These are phyloP conservation scores for Enteromius unitaeniatus DNA, from an alignment of 2,797 vertebrate species.

Conservation along the genomic window DNA sequence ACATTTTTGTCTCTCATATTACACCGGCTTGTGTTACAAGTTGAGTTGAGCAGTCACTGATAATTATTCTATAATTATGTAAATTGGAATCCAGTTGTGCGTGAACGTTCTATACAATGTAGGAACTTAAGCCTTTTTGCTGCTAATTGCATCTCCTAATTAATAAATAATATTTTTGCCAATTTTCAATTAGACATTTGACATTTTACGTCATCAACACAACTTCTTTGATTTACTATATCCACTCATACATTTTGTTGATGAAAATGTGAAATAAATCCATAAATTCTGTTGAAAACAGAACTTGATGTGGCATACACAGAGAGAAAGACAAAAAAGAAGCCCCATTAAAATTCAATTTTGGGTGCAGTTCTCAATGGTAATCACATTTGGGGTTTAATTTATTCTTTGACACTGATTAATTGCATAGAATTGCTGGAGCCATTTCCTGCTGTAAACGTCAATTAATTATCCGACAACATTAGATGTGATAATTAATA, in stretches of 20 bases:
- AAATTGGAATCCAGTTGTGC: slow-evolving; percentile 33
- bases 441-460: slow-evolving; percentile 75
- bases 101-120: slow-evolving; percentile 17
- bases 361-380: slow-evolving; percentile 62
- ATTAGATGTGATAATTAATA: slow-evolving; percentile 80
- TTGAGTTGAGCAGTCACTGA: slow-evolving; percentile 44
- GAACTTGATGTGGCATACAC: slow-evolving; percentile 52
- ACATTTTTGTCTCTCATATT: slow-evolving; percentile 54
- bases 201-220: neutral
- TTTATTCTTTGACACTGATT: slow-evolving; percentile 76
- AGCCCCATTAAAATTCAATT: slow-evolving; percentile 70
- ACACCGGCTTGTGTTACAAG: slow-evolving; percentile 52
- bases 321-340: slow-evolving; percentile 39
- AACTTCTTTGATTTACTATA: slow-evolving; percentile 28
- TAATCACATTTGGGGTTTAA: slow-evolving; percentile 72
- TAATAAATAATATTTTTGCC: slow-evolving; percentile 8
- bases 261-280: slow-evolving; percentile 43
- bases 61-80: slow-evolving; percentile 58
- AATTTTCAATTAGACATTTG: slow-evolving; percentile 1
- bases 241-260: slow-evolving; percentile 33
- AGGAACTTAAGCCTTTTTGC: slow-evolving; percentile 36
- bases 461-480: slow-evolving; percentile 80
- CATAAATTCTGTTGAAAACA: slow-evolving; percentile 15
- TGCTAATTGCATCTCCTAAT: slow-evolving; percentile 33
- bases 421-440: slow-evolving; percentile 73